Base-by-base conservation (phyloP, 2,888 invertebrate species). In the Ormyrus thymus region DNA sequence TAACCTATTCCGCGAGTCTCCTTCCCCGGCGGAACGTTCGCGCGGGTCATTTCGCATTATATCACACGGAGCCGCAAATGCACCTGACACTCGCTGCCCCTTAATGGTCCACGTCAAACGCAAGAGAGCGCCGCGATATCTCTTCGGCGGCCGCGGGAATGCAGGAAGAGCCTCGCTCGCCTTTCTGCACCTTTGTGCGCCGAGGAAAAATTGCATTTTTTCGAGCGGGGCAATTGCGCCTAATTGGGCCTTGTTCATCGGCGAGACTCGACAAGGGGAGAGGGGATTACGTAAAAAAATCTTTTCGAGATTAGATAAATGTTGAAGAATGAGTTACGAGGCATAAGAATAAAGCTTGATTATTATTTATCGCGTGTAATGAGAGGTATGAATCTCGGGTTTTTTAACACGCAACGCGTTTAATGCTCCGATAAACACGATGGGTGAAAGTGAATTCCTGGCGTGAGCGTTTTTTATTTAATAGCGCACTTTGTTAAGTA, bases 81-180 rank as follows among this genome's bases (percentile, higher is more conserved):
- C 76, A 70, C 61, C 50, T 76, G 76, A 62, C 69, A 61, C 53
- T 51, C 45, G 10, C 55, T 55, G 62, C 15, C 62, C 55, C 68
- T 62, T 76, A 69, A 76, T 69, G 55, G 69, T 50, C 50, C 29
- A 62, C 55, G 69, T 76, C 69, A 69, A 69, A 62, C 51, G 59
- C 59, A 75, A 61, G 50, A 69, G n/a, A 58, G n/a, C 11, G 13
- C n/a, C 29, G 50, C 45, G 29, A 70, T 70, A 70, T 15, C n/a
- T 50, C 15, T 13, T 43, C 48, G 29, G 29, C 29, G 29, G 29
- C 29, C 29, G 7, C 58, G 3, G 6, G 7, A 7, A 8, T 74
- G 13, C 64, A 62, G 62, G 48, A 58, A 58, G 10, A 29, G 29
- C 29, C 4, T 0, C 48, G 13, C 69, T 15, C 13, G 13, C 58